Percentiles rank a stretch among this genome's conserved stretches.
Conservation (phyloP, 2,113 vertebrate species). For the Bettongia penicillata region DNA sequence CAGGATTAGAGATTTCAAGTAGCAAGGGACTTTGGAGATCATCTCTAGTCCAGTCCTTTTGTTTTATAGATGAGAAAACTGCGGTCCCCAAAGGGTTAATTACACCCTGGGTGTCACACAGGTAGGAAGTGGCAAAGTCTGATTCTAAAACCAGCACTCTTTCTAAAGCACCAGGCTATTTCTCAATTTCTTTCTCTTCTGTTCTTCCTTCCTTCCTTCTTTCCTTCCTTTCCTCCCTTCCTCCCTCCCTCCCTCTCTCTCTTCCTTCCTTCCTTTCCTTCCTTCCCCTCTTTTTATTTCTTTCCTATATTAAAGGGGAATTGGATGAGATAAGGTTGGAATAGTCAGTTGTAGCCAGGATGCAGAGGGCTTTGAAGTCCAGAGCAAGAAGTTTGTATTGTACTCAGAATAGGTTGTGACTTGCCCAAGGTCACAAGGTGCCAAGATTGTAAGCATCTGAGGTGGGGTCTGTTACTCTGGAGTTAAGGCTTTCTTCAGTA, state of each 20-base stretch:
- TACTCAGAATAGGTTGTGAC: not conserved
- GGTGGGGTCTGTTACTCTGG: not conserved
- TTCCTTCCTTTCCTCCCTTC: too few species aligned
- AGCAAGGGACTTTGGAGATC: not conserved
- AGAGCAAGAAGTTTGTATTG: not conserved
- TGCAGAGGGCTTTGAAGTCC: not conserved
- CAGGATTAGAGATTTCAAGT: not conserved
- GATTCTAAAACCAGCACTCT: not conserved
- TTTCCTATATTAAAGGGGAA: not conserved
- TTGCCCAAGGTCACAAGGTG: not conserved
- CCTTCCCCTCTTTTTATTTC: too few species aligned
- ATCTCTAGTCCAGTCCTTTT: not conserved
- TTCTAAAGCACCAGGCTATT: not conserved
- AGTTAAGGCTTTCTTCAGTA: not conserved
- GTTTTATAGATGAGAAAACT: not conserved
- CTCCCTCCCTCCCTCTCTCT: too few species aligned
- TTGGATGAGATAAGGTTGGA: not conserved
- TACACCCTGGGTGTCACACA: not conserved
- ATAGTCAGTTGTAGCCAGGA: not conserved
- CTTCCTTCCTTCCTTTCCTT: not conserved
- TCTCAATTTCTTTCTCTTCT: not conserved
- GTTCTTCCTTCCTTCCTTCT: too few species aligned
- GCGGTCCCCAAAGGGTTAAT: not conserved
- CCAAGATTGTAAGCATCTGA: not conserved
- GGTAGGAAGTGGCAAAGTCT: not conserved